Percentiles rank a stretch among this genome's conserved stretches.
Conservation (phyloP, 92 coral and sea anemone species). For the Pocillopora meandrina region DNA sequence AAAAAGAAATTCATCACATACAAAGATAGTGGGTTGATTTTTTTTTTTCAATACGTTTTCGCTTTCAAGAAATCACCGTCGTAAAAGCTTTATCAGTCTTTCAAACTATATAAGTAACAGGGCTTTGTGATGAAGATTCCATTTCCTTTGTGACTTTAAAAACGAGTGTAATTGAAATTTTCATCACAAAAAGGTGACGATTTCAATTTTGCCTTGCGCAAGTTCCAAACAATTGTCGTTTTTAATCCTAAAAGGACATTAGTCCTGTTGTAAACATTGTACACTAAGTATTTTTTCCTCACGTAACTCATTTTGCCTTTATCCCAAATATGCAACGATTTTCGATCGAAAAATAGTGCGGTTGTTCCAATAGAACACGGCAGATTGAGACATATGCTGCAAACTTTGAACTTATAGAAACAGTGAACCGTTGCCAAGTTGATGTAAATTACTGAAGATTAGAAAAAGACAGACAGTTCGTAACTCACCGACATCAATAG, state of each 20-base stretch:
- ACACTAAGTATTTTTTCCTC: no score
- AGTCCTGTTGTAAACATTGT: no score
- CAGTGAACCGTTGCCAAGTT: slow-evolving; percentile 4
- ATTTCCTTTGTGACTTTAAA: no score
- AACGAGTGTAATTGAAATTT: no score
- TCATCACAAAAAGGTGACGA: no score
- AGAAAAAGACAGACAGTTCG: slow-evolving; percentile 3
- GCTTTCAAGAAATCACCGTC: neutral
- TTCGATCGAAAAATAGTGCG: neutral
- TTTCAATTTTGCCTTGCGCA: no score
- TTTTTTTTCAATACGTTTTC: neutral
- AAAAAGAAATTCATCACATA: neutral
- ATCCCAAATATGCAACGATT: neutral
- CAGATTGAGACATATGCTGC: neutral
- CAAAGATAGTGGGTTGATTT: neutral
- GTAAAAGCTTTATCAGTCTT: neutral
- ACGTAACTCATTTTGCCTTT: no score
- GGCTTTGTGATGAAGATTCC: neutral
- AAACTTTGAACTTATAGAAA: neutral
- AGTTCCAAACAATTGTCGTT: no score
- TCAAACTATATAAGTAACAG: neutral
- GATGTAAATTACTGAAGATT: slow-evolving; percentile 11
- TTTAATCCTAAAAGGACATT: no score
- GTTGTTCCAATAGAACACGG: neutral
- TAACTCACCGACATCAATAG: slow-evolving; percentile 28